A percentile compares a stretch with the other conserved stretches of the same genome.
Conservation (phyloP, 2,113 vertebrate species). For the Syrmaticus mikado region DNA sequence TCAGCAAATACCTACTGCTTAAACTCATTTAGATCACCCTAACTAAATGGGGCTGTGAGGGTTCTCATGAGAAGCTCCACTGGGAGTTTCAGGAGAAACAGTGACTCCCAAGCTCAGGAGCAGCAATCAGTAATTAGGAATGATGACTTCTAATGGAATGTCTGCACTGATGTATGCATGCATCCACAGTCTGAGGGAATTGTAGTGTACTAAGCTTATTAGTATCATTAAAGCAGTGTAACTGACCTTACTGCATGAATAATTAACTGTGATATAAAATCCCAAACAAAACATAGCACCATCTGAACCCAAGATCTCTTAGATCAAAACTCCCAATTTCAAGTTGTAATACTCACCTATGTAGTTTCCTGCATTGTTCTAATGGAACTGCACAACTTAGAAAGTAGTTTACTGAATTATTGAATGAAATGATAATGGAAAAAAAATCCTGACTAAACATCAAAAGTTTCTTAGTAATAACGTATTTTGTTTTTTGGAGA, state of each 20-base stretch:
- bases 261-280: not conserved
- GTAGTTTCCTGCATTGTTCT: not conserved
- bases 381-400: not conserved
- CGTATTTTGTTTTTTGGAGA: not conserved
- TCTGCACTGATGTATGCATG: not conserved
- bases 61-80: not conserved
- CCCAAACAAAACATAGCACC: not conserved
- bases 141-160: not conserved
- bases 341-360: not conserved
- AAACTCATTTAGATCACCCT: conserved; percentile 1
- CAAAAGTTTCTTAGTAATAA: not conserved
- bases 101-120: not conserved
- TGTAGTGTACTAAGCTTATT: not conserved
- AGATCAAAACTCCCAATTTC: not conserved
- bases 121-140: not conserved
- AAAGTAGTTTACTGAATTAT: not conserved
- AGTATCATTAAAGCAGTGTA: not conserved
- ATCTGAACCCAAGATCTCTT: not conserved
- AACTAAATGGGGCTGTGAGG: not conserved
- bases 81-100: not conserved
- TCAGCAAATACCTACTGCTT: conserved; percentile 42
- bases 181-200: not conserved
- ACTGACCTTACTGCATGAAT: not conserved
- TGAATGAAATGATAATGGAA: not conserved
- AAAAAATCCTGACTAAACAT: not conserved